Evolutionary conservation across 2,888 invertebrate species (phyloP), one percentile per base, ranked within the genome.

Genomic region (Tuta absoluta): DNA sequence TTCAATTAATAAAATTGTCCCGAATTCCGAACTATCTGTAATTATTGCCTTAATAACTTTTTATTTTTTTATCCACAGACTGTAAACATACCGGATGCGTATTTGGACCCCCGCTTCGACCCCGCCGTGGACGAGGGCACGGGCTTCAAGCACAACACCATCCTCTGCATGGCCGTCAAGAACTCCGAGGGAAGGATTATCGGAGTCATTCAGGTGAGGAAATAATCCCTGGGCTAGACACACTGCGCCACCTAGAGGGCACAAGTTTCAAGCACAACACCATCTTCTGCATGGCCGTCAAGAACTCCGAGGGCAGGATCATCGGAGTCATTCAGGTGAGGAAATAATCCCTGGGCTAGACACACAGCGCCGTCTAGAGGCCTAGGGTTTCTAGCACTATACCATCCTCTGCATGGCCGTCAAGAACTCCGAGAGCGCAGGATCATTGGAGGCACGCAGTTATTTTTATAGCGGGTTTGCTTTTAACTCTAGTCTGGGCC

Each of bases 161-260:
- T 98, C 72, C 93, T 98, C 37, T 98, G 98, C 85, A 98, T 98
- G 98, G 97, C 98, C 63, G 98, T 98, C 78, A 98, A 97, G 89
- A 98, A 98, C 88, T 97, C 98, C 0, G 94, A 95, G 70, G 96
- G 96, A 63, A 95, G 96, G 82, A 98, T 98, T 73, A 97, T 98
- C 78, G 98, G 98, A 64, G 98, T 98, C 62, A 97, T 97, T 81
- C 95, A 95, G 89, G 93, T 93, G 78, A 81, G 75, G 62, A 10
- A 21, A 53, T 8, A 24, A 19, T 17, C 1, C 28, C 28, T 28
- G 28, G 28, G 28, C 5, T 28, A 28, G 28, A 28, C 5, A 2
- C 28, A 28, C 28, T 4, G 28, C 28, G 28, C 28, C 28, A 28
- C 5, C 28, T 28, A 28, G 28, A 28, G 5, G 5, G 28, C 28